Percentiles rank a stretch among this genome's conserved stretches.
These are phyloP conservation scores for Diarsia brunnea DNA, from an alignment of 2,888 invertebrate genomes.

Conservation along the genomic window DNA sequence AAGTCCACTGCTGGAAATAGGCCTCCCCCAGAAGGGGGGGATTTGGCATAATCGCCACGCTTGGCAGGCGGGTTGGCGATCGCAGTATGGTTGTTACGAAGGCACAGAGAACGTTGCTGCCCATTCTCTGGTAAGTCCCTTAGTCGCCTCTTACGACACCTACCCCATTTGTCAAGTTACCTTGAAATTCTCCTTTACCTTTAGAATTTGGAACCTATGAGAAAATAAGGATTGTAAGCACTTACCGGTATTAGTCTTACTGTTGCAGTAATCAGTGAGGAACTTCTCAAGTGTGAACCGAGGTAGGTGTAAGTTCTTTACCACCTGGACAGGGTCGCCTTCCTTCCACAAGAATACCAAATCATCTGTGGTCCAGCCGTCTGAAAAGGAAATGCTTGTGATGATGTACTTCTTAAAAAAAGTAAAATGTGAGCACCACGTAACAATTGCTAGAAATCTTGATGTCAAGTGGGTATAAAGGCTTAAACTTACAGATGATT, in stretches of 20 bases:
- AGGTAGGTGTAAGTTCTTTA: constrained; percentile 97
- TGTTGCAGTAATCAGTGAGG: constrained; percentile 98
- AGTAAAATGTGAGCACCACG: background rate
- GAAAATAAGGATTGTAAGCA: background rate
- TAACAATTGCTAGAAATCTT: background rate
- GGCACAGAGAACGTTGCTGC: too few species aligned
- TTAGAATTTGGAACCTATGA: background rate
- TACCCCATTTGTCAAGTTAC: too few species aligned
- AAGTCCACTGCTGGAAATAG: too few species aligned
- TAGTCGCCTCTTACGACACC: too few species aligned
- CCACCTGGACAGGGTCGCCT: constrained; percentile 98
- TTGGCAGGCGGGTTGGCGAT: too few species aligned
- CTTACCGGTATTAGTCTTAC: constrained; percentile 98
- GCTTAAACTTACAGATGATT: constrained; percentile 1
- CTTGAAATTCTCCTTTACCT: background rate
- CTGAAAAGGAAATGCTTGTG: constrained; percentile 86
- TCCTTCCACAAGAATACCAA: constrained; percentile 99
- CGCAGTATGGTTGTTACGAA: too few species aligned
- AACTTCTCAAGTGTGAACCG: constrained; percentile 98
- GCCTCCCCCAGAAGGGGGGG: too few species aligned
- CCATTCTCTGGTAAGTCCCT: too few species aligned
- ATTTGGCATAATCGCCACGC: too few species aligned
- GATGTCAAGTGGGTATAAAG: background rate
- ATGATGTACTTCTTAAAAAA: background rate
- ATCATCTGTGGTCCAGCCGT: constrained; percentile 99